phyloP scores from a whole-genome alignment of 35 echinoderm and acorn worm species.

The Acanthaster planci region DNA sequence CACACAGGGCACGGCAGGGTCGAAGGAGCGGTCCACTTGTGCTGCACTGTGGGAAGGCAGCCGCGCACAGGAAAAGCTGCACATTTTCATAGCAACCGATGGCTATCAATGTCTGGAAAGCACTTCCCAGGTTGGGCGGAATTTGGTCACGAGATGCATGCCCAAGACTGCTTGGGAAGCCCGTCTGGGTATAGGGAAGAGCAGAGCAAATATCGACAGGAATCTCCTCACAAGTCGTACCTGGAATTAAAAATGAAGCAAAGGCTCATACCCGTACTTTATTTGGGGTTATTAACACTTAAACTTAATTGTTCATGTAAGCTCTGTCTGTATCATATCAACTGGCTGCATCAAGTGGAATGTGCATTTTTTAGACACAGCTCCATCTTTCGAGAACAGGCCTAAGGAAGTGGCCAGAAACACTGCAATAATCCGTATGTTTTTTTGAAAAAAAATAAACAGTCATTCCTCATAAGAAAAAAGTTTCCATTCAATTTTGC shows the following conservation, averaged over 20 bases:
- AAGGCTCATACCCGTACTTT: not conserved
- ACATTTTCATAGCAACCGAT: constrained; percentile 18
- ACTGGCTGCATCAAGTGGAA: not conserved
- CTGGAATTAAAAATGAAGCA: not conserved
- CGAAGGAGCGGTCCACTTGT: not conserved
- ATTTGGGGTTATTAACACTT: not conserved
- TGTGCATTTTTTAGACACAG: not conserved
- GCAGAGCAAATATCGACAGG: not conserved
- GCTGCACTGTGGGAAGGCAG: constrained; percentile 16
- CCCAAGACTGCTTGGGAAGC: not conserved
- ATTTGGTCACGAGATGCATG: not conserved
- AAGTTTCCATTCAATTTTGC: no score
- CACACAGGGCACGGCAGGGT: not conserved
- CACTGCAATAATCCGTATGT: not conserved
- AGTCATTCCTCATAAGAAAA: no score
- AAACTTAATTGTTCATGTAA: not conserved
- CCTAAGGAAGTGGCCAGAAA: not conserved
- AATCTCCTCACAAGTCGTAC: not conserved
- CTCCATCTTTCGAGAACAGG: not conserved
- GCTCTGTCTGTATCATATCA: not conserved
- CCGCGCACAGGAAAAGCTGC: constrained; percentile 5
- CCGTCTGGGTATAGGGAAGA: not conserved
- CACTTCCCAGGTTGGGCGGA: not conserved
- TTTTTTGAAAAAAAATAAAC: no score
- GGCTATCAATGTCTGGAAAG: not conserved